These are phyloP conservation scores for Steinernema khuongi DNA, from an alignment of 1,140 invertebrate genomes.

Conservation along the genomic window DNA sequence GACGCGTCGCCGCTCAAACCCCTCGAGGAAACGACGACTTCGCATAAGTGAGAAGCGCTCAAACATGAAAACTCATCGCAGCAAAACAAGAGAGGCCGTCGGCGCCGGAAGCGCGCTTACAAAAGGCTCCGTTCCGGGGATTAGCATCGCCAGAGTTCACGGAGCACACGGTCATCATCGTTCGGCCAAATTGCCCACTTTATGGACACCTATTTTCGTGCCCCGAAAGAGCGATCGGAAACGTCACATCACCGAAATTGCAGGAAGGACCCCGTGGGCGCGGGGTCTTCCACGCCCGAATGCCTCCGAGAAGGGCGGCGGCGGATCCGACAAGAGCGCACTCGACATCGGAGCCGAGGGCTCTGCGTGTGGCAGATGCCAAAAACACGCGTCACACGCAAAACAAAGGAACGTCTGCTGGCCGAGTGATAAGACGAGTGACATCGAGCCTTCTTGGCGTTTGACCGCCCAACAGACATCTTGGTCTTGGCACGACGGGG, in stretches of 20 bases:
- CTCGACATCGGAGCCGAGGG: too few species aligned
- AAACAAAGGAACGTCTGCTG: background rate
- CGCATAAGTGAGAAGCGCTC: slow-evolving; percentile 9
- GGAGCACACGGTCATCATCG: background rate
- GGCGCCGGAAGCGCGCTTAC: background rate
- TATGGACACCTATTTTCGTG: slow-evolving; percentile 11
- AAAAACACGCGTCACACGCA: background rate
- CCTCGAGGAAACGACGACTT: background rate
- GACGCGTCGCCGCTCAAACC: background rate
- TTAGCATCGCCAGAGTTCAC: background rate
- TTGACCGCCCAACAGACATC: too few species aligned
- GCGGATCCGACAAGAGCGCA: too few species aligned
- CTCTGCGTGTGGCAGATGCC: slow-evolving; percentile 7
- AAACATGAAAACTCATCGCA: slow-evolving; percentile 13
- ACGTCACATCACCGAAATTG: slow-evolving; percentile 12
- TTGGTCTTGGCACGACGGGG: too few species aligned
- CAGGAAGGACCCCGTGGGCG: background rate
- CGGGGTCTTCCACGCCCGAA: background rate
- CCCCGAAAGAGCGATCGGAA: background rate
- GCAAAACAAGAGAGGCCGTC: background rate
- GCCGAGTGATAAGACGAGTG: background rate
- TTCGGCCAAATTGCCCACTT: slow-evolving; percentile 1
- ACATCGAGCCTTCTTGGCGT: too few species aligned
- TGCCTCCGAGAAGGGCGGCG: too few species aligned
- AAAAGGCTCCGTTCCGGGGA: background rate